phyloP scores from a whole-genome alignment of 2,888 invertebrate species.

The Plusia festucae region DNA sequence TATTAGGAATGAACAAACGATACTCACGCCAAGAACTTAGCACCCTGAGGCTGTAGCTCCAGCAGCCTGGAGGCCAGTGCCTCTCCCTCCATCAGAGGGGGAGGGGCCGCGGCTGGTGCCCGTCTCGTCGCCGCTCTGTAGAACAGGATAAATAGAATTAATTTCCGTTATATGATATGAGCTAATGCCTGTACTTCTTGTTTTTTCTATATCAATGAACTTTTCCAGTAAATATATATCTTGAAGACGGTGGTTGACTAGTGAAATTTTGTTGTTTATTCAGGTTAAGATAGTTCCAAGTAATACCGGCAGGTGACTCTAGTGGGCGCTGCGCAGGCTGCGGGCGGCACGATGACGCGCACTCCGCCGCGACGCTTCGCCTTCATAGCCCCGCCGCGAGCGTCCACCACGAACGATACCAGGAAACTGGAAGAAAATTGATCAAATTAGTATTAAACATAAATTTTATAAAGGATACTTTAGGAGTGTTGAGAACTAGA shows the following conservation, averaged over 20 bases:
- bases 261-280: too few species aligned
- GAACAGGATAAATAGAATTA: too few species aligned
- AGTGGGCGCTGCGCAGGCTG: conserved; percentile 98
- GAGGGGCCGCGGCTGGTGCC: conserved; percentile 92
- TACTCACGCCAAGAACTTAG: conserved; percentile 97
- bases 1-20: neutral
- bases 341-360: conserved; percentile 98
- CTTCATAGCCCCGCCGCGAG: conserved; percentile 99
- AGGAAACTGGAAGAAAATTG: conserved; percentile 90
- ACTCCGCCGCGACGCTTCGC: conserved; percentile 99
- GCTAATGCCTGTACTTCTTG: too few species aligned
- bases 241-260: too few species aligned
- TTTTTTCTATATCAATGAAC: too few species aligned
- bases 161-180: too few species aligned
- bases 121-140: conserved; percentile 81
- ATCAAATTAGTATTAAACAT: neutral
- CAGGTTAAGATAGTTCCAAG: conserved; percentile 18
- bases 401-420: conserved; percentile 99
- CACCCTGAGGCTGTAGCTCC: conserved; percentile 98
- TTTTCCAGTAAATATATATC: too few species aligned
- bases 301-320: conserved; percentile 96
- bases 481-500: too few species aligned
- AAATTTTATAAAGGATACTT: too few species aligned
- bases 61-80: conserved; percentile 98
- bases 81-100: conserved; percentile 99